phyloP scores from a whole-genome alignment of 1,140 invertebrate genomes.

The Andricus grossulariae region DNA sequence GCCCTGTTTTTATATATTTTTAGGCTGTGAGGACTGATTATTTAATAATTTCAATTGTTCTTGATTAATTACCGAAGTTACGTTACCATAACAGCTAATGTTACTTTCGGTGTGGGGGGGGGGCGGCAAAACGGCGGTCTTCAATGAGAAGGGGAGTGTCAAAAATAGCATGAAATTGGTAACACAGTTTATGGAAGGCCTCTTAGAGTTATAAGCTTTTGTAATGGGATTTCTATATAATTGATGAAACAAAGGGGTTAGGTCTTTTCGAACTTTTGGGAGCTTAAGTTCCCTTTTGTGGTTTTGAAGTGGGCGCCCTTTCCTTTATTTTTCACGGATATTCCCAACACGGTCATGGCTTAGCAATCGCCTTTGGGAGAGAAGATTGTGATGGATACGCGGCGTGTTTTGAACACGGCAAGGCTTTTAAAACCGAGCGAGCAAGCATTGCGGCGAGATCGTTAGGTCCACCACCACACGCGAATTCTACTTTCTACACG shows the following conservation, averaged over 20 bases:
- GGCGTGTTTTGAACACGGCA: conserved; percentile 41
- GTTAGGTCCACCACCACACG: conserved; percentile 48
- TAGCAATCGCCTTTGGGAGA: conserved; percentile 42
- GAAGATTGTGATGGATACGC: conserved; percentile 61
- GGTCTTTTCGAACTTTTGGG: background rate
- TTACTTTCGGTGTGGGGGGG: too few species aligned
- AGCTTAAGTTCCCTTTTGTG: background rate
- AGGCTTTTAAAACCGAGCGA: conserved; percentile 49
- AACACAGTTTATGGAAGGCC: too few species aligned
- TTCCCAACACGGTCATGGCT: conserved; percentile 35
- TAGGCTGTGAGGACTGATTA: too few species aligned
- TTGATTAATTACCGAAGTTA: too few species aligned
- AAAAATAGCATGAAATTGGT: too few species aligned
- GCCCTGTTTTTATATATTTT: too few species aligned
- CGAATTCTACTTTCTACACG: conserved; percentile 45
- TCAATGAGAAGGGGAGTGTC: too few species aligned
- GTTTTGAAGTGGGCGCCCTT: background rate
- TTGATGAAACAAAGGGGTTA: background rate
- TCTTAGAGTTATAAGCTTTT: too few species aligned
- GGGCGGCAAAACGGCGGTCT: too few species aligned
- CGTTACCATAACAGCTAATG: too few species aligned
- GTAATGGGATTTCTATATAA: too few species aligned
- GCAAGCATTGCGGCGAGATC: conserved; percentile 45
- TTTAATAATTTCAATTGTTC: too few species aligned
- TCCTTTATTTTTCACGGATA: conserved; percentile 19